Conservation (phyloP, 1,140 invertebrate genomes). For the Chironomus tepperi region DNA sequence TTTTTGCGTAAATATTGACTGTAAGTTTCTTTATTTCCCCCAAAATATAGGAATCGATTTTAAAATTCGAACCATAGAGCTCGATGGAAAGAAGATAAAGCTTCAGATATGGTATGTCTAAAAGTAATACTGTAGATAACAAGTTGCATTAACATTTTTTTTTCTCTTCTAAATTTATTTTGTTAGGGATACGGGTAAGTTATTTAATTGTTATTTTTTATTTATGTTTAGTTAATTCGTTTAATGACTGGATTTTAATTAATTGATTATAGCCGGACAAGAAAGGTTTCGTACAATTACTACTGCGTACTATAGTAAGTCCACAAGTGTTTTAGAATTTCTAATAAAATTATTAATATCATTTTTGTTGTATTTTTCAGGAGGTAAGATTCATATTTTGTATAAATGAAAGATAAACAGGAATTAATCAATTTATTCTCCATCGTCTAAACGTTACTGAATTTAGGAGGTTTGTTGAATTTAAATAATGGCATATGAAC, state of each 20-base stretch:
- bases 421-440: background rate
- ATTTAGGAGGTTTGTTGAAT: background rate
- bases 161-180: slow-evolving; percentile 9
- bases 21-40: slow-evolving; percentile 27
- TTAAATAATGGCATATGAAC: too few species aligned
- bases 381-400: background rate
- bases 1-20: too few species aligned
- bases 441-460: background rate
- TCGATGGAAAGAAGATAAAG: slow-evolving; percentile 97
- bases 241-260: slow-evolving; percentile 19
- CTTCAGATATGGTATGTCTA: slow-evolving; percentile 87
- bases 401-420: background rate
- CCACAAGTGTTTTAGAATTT: background rate
- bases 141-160: slow-evolving; percentile 30
- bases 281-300: slow-evolving; percentile 89
- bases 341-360: background rate
- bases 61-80: slow-evolving; percentile 97
- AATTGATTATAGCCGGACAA: slow-evolving; percentile 58
- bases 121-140: slow-evolving; percentile 23
- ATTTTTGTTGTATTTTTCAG: background rate
- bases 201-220: background rate
- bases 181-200: slow-evolving; percentile 11
- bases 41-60: slow-evolving; percentile 88
- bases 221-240: background rate
- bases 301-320: slow-evolving; percentile 78